Conservation (phyloP, 2,888 invertebrate genomes). For the Drosophila cracens region DNA sequence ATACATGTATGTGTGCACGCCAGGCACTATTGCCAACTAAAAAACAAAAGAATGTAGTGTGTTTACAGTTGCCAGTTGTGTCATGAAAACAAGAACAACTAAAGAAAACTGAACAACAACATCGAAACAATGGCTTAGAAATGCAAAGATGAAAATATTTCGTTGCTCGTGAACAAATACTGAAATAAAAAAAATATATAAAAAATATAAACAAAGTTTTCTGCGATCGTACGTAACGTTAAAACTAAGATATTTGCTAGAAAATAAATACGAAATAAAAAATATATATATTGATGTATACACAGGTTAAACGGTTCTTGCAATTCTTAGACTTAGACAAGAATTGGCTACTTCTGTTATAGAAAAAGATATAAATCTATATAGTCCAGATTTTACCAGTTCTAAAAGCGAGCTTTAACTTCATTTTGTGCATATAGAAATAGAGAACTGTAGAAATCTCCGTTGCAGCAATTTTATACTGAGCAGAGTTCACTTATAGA, state of each 20-base stretch:
- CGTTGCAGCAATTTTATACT: no score
- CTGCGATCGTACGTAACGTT: constrained; percentile 12
- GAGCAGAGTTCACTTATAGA: no score
- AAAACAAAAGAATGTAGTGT: constrained; percentile 50
- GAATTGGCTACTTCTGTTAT: background rate
- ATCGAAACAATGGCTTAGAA: constrained; percentile 47
- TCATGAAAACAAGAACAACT: constrained; percentile 30
- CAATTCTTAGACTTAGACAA: no score
- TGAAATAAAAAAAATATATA: constrained; percentile 30
- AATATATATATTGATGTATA: background rate
- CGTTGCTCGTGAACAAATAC: constrained; percentile 40
- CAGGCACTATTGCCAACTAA: constrained; percentile 20
- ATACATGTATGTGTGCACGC: background rate
- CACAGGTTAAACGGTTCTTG: no score
- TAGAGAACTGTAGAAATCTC: no score
- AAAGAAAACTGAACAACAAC: constrained; percentile 12
- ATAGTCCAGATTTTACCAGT: background rate
- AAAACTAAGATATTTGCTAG: constrained; percentile 13
- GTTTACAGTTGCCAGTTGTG: constrained; percentile 49
- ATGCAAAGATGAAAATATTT: constrained; percentile 69
- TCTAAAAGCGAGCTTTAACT: background rate
- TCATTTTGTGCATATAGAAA: background rate
- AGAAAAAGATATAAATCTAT: no score
- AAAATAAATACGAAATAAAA: constrained; percentile 1
- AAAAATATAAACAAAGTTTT: constrained; percentile 41